phyloP scores from a whole-genome alignment of 1,140 invertebrate species.

The Rhynchophorus ferrugineus region DNA sequence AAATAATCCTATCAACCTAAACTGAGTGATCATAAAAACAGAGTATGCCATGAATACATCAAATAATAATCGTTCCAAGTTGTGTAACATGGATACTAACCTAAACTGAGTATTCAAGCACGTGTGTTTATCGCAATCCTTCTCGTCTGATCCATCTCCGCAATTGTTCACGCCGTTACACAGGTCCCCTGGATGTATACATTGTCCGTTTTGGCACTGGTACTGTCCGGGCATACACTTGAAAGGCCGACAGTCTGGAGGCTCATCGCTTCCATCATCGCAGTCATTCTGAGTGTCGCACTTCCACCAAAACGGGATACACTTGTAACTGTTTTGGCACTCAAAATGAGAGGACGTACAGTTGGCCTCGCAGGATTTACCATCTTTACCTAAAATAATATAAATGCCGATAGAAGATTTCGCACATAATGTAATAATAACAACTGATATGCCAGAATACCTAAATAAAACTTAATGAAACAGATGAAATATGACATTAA shows the following conservation, averaged over 20 bases:
- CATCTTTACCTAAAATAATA: constrained; percentile 50
- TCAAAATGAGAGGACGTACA: constrained; percentile 76
- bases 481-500: no score
- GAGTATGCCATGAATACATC: no score
- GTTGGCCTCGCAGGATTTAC: constrained; percentile 61
- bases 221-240: constrained; percentile 70
- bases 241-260: constrained; percentile 58
- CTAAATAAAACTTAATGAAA: no score
- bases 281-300: constrained; percentile 77
- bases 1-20: no score
- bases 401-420: neutral
- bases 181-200: constrained; percentile 61
- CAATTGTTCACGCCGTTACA: constrained; percentile 67
- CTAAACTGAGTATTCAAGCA: constrained; percentile 38
- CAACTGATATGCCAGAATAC: neutral
- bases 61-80: no score
- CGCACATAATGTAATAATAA: neutral
- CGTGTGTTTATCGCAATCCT: constrained; percentile 45
- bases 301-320: constrained; percentile 71
- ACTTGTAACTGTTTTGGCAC: constrained; percentile 68
- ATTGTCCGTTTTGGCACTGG: constrained; percentile 61
- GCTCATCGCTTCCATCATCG: constrained; percentile 71
- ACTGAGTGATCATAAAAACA: no score
- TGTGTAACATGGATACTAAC: constrained; percentile 8
- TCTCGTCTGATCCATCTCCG: constrained; percentile 60